Evolutionary conservation across 2,888 invertebrate species (phyloP).

Genomic region (Ashinkailepas kermadecensis): DNA sequence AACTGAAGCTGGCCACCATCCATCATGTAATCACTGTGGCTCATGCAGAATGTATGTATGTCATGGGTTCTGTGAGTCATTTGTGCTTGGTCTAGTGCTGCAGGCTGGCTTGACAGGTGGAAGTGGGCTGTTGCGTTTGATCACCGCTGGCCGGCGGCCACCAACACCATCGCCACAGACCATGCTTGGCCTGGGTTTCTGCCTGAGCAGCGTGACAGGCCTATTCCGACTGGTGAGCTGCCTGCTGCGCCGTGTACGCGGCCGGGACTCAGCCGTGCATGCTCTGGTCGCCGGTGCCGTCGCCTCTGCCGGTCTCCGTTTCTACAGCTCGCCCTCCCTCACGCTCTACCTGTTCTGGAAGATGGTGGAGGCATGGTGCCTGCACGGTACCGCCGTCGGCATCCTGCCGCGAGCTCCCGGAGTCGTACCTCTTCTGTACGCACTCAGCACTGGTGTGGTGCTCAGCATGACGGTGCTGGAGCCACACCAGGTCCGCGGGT

Average conservation of each 20-base stretch:
- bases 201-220: not conserved
- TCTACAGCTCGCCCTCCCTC: constrained; percentile 67
- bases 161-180: not conserved
- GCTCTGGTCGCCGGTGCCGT: constrained; percentile 63
- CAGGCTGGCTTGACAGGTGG: not conserved
- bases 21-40: not conserved
- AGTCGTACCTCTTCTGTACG: constrained; percentile 63
- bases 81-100: not conserved
- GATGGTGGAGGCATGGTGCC: constrained; percentile 66
- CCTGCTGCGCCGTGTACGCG: constrained; percentile 53
- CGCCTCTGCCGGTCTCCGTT: constrained; percentile 60
- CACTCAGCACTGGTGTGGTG: constrained; percentile 64
- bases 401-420: constrained; percentile 59
- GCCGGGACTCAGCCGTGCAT: constrained; percentile 54
- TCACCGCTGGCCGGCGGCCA: not conserved
- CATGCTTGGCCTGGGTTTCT: not conserved
- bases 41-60: not conserved
- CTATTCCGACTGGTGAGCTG: constrained; percentile 56
- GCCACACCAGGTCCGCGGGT: constrained; percentile 66
- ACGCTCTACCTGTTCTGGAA: constrained; percentile 79
- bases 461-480: constrained; percentile 72
- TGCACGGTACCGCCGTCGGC: constrained; percentile 57
- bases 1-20: not conserved
- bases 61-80: not conserved
- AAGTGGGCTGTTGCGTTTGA: not conserved